Evolutionary conservation across 1,140 invertebrate species (phyloP).

Genomic region (Heliconius nattereri): DNA sequence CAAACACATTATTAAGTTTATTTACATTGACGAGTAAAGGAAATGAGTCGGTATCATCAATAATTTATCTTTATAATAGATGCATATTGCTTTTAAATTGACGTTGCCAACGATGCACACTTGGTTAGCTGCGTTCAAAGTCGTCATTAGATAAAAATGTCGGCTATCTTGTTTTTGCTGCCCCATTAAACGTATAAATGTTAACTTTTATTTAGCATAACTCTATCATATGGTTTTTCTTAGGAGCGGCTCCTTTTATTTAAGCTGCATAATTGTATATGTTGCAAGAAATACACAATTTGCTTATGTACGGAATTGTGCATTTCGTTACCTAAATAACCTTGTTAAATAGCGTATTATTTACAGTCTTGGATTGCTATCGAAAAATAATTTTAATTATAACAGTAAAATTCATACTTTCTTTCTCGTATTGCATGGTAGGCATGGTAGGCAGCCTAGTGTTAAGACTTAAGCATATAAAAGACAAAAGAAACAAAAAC

Average conservation of each 20-base stretch:
- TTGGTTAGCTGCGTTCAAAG: background rate
- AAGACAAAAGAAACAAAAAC: too few relatives aligned
- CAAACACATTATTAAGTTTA: background rate
- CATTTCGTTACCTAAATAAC: too few relatives aligned
- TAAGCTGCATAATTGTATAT: background rate
- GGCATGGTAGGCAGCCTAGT: too few relatives aligned
- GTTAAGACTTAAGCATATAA: too few relatives aligned
- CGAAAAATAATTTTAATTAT: too few relatives aligned
- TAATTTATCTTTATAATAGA: conserved; percentile 28
- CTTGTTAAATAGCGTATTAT: too few relatives aligned
- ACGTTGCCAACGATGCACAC: conserved; percentile 19
- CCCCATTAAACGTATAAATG: background rate
- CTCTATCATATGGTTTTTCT: background rate
- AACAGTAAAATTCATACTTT: too few relatives aligned
- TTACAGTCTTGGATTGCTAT: too few relatives aligned
- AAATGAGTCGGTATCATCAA: conserved; percentile 14
- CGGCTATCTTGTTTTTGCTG: background rate
- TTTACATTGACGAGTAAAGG: conserved; percentile 15
- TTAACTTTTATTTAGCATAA: background rate
- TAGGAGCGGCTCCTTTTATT: background rate
- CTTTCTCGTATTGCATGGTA: too few relatives aligned
- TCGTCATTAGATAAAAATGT: conserved; percentile 9
- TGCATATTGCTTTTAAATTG: conserved; percentile 30
- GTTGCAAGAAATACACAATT: background rate
- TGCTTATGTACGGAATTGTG: background rate